Conservation (phyloP, 2,888 invertebrate genomes). For the Macrophya alboannulata region DNA sequence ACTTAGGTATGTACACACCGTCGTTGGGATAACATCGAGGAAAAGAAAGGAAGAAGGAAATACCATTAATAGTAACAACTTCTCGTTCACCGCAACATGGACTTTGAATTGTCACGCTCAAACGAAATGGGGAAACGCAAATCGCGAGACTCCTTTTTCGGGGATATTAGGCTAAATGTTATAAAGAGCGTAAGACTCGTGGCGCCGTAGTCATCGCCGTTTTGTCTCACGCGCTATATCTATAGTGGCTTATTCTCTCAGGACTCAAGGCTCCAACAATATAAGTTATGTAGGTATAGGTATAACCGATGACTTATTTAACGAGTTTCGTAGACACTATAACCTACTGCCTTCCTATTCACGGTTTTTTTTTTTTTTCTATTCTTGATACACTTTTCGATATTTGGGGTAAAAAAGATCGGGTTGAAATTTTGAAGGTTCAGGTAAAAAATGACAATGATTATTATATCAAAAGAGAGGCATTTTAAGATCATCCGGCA, state of each 20-base stretch:
- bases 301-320: neutral
- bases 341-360: neutral
- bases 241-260: neutral
- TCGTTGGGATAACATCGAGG: neutral
- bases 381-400: neutral
- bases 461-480: no score
- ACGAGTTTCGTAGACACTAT: neutral
- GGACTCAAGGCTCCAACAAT: neutral
- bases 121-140: neutral
- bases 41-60: neutral
- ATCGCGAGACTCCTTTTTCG: neutral
- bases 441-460: neutral
- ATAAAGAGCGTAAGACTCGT: neutral
- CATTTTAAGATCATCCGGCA: neutral
- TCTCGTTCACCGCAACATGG: neutral
- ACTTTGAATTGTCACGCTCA: neutral
- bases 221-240: neutral
- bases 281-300: neutral
- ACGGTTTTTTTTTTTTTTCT: neutral
- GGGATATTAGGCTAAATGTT: neutral
- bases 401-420: neutral
- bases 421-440: neutral
- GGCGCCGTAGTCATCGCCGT: conserved; percentile 6
- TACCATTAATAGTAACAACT: neutral
- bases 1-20: neutral